Conservation (phyloP, 2,113 vertebrate species). For the Morone chrysops region DNA sequence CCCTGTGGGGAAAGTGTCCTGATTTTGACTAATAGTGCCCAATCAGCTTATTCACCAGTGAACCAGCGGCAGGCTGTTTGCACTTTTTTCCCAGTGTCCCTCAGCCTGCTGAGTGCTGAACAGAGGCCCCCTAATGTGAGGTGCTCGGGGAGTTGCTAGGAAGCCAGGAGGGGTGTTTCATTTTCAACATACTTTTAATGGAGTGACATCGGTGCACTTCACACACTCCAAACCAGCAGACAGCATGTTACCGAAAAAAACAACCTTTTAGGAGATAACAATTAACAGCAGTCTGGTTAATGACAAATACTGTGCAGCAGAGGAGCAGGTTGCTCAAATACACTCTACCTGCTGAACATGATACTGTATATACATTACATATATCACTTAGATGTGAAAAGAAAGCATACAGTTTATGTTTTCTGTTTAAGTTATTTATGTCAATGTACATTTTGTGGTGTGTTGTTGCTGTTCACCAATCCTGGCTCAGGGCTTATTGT, state of each 20-base stretch:
- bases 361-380: too few species aligned
- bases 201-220: conserved; percentile 26
- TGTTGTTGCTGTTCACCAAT: background rate
- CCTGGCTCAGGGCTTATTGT: background rate
- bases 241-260: background rate
- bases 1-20: conserved; percentile 46
- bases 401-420: too few species aligned
- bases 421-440: too few species aligned
- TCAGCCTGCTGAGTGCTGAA: conserved; percentile 49
- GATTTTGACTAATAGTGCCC: conserved; percentile 59
- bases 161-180: conserved; percentile 48
- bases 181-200: conserved; percentile 63
- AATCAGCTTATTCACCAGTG: conserved; percentile 25
- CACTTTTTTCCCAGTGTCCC: background rate
- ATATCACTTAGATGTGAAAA: too few species aligned
- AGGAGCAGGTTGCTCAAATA: background rate
- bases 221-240: conserved; percentile 22
- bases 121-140: conserved; percentile 54
- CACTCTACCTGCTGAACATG: background rate
- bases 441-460: background rate
- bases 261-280: background rate
- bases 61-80: conserved; percentile 50
- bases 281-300: conserved; percentile 35
- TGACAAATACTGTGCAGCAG: conserved; percentile 26
- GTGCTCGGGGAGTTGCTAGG: conserved; percentile 79